phyloP scores from a whole-genome alignment of 2,113 vertebrate genomes.

The Physeter macrocephalus region DNA sequence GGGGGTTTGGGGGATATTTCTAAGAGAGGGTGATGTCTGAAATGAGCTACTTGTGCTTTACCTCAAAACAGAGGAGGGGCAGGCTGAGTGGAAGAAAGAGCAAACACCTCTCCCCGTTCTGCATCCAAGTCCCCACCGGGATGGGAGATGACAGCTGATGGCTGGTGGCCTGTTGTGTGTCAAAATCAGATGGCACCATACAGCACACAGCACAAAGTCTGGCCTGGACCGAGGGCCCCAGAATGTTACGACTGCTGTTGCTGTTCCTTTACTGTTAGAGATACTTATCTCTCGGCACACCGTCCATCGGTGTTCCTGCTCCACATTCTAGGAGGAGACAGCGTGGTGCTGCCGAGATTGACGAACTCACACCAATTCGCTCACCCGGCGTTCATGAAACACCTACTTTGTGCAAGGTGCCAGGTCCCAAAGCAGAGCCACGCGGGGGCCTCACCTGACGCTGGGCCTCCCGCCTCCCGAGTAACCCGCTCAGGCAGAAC shows the following conservation, averaged over 20 bases:
- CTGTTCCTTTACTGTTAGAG: neutral
- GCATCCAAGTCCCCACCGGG: neutral
- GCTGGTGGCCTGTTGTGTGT: too few relatives aligned
- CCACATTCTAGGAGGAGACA: neutral
- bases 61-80: too few relatives aligned
- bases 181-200: rapidly evolving
- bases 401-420: neutral
- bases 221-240: neutral
- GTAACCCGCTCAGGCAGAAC: neutral
- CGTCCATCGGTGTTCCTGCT: neutral
- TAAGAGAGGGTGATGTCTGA: neutral
- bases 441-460: neutral
- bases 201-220: neutral
- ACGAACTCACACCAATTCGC: neutral
- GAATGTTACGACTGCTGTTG: too few relatives aligned
- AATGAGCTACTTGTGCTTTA: neutral
- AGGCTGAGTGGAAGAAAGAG: rapidly evolving
- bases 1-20: neutral
- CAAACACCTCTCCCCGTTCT: too few relatives aligned
- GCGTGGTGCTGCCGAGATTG: rapidly evolving
- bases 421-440: neutral
- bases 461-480: neutral
- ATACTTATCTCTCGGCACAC: neutral
- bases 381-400: neutral
- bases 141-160: neutral